phyloP scores from a whole-genome alignment of 2,113 vertebrate genomes.

The Stegostoma tigrinum region DNA sequence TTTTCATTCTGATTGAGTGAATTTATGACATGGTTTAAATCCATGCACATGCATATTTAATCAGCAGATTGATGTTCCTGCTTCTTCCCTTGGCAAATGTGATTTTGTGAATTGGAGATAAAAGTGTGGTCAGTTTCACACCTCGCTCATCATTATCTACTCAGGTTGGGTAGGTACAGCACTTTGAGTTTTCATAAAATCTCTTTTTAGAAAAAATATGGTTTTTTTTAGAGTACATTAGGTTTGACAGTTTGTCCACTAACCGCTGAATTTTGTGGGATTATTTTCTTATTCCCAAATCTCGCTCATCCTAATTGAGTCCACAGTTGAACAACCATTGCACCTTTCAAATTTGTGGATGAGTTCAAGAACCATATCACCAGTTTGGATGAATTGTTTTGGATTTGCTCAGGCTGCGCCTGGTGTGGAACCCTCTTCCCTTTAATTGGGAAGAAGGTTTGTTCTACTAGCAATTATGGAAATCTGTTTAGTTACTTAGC shows the following conservation, averaged over 20 bases:
- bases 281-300: neutral
- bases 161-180: neutral
- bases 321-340: neutral
- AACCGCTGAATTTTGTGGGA: neutral
- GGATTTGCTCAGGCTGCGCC: neutral
- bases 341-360: neutral
- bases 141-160: neutral
- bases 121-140: neutral
- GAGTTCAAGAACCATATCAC: neutral
- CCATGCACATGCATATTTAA: neutral
- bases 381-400: too few relatives aligned
- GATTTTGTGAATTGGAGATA: neutral
- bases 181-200: neutral
- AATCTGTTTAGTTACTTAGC: neutral
- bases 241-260: neutral
- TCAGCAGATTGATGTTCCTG: neutral
- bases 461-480: neutral
- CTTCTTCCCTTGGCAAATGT: neutral
- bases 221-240: neutral
- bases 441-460: neutral
- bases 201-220: neutral
- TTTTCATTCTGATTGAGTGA: neutral
- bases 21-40: neutral
- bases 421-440: neutral
- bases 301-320: neutral